Conservation (phyloP, 1,140 invertebrate species). For the Listronotus bonariensis region DNA sequence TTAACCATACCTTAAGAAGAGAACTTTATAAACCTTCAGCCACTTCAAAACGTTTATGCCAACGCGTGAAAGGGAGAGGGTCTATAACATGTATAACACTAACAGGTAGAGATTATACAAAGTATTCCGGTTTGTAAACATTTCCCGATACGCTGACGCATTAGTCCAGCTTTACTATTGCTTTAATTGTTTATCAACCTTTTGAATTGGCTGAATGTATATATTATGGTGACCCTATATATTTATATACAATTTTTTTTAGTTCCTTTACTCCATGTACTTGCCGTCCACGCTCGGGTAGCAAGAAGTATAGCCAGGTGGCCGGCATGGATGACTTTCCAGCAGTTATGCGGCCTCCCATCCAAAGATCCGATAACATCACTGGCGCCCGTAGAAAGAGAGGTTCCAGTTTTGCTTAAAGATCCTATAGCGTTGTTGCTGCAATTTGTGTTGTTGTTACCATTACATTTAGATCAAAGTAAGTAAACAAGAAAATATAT, state of each 20-base stretch:
- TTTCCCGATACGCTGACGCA: too few species aligned
- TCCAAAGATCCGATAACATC: conserved; percentile 50
- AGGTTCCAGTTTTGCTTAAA: conserved; percentile 81
- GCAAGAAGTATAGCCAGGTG: conserved; percentile 67
- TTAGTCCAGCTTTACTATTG: too few species aligned
- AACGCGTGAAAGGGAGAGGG: too few species aligned
- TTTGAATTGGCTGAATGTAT: conserved; percentile 2
- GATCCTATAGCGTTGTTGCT: conserved; percentile 84
- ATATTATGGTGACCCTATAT: conserved; percentile 5
- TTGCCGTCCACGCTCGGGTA: conserved; percentile 76
- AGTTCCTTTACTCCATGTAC: conserved; percentile 87
- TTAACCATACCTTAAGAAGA: too few species aligned
- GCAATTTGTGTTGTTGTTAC: conserved; percentile 84
- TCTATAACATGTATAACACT: too few species aligned
- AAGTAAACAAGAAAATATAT: conserved; percentile 55
- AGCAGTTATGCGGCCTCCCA: conserved; percentile 63
- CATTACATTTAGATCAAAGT: conserved; percentile 86
- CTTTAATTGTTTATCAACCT: too few species aligned
- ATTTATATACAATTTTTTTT: conserved; percentile 40
- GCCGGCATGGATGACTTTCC: conserved; percentile 69
- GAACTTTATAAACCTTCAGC: too few species aligned
- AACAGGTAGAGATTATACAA: too few species aligned
- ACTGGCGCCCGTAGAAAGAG: conserved; percentile 60
- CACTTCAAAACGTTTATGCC: too few species aligned
- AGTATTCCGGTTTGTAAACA: too few species aligned